These are phyloP conservation scores for Arizona elegans DNA, from an alignment of 2,113 vertebrate species.

Conservation along the genomic window DNA sequence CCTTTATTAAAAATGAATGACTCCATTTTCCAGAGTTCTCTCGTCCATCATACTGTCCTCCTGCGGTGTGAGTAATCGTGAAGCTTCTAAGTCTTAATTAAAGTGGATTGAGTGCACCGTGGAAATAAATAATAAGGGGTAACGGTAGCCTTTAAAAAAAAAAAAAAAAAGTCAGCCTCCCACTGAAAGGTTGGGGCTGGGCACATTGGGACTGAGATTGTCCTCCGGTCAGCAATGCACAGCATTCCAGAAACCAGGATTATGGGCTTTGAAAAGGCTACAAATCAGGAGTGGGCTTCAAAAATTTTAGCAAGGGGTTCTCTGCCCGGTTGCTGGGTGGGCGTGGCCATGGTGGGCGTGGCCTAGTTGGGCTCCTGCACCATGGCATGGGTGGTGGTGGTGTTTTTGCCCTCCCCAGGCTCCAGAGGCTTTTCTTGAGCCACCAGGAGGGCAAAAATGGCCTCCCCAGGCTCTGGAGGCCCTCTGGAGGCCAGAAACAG, in stretches of 20 bases:
- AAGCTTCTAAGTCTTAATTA: neutral
- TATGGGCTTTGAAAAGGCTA: neutral
- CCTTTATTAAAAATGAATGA: constrained; percentile 33
- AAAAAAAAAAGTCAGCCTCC: neutral
- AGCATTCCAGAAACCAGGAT: neutral
- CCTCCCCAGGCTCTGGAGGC: too few relatives aligned
- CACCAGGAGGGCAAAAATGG: too few relatives aligned
- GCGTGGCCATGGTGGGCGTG: too few relatives aligned
- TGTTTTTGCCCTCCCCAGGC: too few relatives aligned
- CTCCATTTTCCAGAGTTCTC: constrained; percentile 1
- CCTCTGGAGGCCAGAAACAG: too few relatives aligned
- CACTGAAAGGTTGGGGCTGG: neutral
- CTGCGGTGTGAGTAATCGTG: constrained; percentile 20
- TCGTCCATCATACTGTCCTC: constrained; percentile 19
- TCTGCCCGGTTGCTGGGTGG: too few relatives aligned
- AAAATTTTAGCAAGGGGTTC: too few relatives aligned
- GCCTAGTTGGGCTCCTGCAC: too few relatives aligned
- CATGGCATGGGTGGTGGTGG: too few relatives aligned
- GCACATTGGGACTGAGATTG: neutral
- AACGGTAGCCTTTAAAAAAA: neutral
- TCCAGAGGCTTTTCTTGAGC: too few relatives aligned
- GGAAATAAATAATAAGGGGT: constrained; percentile 9
- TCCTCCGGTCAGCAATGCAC: neutral
- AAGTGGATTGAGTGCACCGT: constrained; percentile 5
- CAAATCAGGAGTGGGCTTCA: too few relatives aligned